Percentiles rank a stretch among this genome's conserved stretches.
Evolutionary conservation across 2,113 vertebrate genomes (phyloP).

Genomic region (Phyllostomus hastatus): DNA sequence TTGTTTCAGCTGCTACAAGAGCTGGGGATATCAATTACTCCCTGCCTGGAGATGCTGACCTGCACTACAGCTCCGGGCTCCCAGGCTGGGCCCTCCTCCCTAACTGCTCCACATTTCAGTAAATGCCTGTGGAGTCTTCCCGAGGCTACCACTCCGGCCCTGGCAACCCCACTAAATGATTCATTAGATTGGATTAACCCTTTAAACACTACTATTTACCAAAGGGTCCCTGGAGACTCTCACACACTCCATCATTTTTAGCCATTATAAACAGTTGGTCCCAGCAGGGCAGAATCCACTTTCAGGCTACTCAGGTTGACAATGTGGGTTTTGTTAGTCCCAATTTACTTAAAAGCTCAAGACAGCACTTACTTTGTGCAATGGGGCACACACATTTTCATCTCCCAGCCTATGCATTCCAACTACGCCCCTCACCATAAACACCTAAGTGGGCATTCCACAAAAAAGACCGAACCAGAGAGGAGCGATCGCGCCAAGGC

Average conservation of each 20-base stretch:
- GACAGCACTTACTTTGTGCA: constrained; percentile 40
- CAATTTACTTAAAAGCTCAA: constrained; percentile 61
- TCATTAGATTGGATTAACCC: constrained; percentile 78
- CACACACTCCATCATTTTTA: constrained; percentile 62
- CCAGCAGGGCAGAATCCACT: constrained; percentile 46
- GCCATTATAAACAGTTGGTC: constrained; percentile 44
- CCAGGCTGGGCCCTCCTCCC: constrained; percentile 65
- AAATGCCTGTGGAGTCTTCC: constrained; percentile 68
- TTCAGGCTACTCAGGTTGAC: constrained; percentile 63
- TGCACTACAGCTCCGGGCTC: constrained; percentile 56
- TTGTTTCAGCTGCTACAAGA: constrained; percentile 84
- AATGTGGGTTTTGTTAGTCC: constrained; percentile 64
- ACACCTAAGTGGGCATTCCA: neutral
- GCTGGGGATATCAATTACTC: constrained; percentile 76
- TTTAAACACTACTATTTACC: constrained; percentile 77
- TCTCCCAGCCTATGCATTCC: neutral
- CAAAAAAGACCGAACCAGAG: neutral
- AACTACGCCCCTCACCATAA: neutral
- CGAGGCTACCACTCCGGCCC: constrained; percentile 39
- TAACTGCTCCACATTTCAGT: constrained; percentile 55
- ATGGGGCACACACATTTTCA: constrained; percentile 4
- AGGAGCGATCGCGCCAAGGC: neutral
- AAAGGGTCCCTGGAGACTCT: constrained; percentile 68
- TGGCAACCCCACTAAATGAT: constrained; percentile 64
- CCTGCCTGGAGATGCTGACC: constrained; percentile 68